Evolutionary conservation across 2,797 vertebrate species (phyloP).

Genomic region (Oryzias dopingdopingensis): DNA sequence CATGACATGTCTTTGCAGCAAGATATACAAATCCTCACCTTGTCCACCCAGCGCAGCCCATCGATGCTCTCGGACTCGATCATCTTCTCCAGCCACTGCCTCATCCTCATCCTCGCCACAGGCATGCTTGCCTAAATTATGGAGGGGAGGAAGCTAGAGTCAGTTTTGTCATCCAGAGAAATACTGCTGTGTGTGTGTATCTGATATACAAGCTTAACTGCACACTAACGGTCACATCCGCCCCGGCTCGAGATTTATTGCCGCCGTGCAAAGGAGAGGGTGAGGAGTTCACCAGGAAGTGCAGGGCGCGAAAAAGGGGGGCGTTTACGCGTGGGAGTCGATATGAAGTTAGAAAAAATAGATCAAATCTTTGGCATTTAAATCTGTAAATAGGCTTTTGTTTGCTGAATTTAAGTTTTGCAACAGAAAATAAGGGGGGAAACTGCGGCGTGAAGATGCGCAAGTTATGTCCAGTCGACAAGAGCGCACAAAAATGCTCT

Average conservation of each 20-base stretch:
- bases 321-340: conserved; percentile 18
- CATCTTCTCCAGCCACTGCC: conserved; percentile 77
- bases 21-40: conserved; percentile 57
- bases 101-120: conserved; percentile 79
- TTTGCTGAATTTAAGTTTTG: too few relatives aligned
- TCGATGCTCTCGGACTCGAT: conserved; percentile 67
- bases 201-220: neutral
- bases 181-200: neutral
- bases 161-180: neutral
- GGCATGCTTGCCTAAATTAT: conserved; percentile 71
- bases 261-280: neutral
- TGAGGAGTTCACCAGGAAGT: conserved; percentile 32
- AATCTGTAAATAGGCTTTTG: too few relatives aligned
- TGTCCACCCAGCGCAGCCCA: conserved; percentile 76
- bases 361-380: too few relatives aligned
- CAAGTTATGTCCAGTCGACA: too few relatives aligned
- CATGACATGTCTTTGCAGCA: neutral
- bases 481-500: too few relatives aligned
- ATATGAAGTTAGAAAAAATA: too few relatives aligned
- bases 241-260: neutral
- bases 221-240: neutral
- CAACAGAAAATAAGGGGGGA: too few relatives aligned
- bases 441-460: too few relatives aligned
- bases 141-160: neutral
- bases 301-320: conserved; percentile 1